A percentile compares a stretch with the other conserved stretches of the same genome.
Evolutionary conservation across 1,140 invertebrate species (phyloP).

Genomic region (Bathynomus jamesi): DNA sequence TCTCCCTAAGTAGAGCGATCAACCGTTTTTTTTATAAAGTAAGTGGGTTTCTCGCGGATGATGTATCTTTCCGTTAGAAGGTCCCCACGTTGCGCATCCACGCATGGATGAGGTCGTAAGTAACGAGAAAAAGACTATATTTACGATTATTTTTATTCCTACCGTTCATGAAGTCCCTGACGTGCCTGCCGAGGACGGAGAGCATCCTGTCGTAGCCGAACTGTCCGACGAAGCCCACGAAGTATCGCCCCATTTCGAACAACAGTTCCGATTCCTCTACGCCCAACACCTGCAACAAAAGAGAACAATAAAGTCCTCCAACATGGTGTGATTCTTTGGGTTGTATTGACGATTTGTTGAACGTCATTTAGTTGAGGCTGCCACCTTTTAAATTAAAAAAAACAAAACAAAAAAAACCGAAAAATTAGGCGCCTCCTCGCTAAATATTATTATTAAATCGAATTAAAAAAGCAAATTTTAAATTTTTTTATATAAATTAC

Average conservation of each 20-base stretch:
- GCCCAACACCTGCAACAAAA: constrained; percentile 60
- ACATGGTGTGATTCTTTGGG: background rate
- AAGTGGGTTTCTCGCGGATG: too few relatives aligned
- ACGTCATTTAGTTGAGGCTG: background rate
- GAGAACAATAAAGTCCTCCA: background rate
- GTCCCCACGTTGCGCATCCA: too few relatives aligned
- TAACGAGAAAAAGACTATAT: background rate
- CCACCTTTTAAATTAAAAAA: too few relatives aligned
- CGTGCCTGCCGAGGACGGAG: constrained; percentile 79
- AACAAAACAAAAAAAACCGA: too few relatives aligned
- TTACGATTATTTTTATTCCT: background rate
- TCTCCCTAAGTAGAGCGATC: too few relatives aligned
- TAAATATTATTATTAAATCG: too few relatives aligned
- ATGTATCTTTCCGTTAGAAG: too few relatives aligned
- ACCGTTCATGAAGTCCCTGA: constrained; percentile 92
- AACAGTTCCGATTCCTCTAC: constrained; percentile 77
- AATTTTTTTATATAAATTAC: too few relatives aligned
- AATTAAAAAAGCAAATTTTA: too few relatives aligned
- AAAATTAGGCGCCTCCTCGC: too few relatives aligned
- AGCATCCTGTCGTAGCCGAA: constrained; percentile 88
- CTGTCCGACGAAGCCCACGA: constrained; percentile 83
- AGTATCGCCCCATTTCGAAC: constrained; percentile 81
- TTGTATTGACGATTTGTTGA: background rate
- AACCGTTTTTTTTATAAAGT: too few relatives aligned
- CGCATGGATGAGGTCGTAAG: too few relatives aligned